Conservation (phyloP, 2,888 invertebrate genomes). For the Aphidoletes aphidimyza region DNA sequence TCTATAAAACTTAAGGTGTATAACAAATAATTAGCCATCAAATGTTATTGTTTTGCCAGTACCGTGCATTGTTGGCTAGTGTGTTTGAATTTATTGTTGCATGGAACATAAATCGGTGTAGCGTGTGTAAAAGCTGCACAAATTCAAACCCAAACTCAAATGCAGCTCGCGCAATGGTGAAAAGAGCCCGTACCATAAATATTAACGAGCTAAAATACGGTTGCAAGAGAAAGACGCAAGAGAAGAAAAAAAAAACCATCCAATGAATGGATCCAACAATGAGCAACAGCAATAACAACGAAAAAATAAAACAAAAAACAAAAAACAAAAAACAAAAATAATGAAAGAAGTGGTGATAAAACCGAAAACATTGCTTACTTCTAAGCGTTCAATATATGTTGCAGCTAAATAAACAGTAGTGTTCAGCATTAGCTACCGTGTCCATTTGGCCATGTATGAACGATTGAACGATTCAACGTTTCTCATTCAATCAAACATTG, state of each 20-base stretch:
- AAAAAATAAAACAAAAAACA: neutral
- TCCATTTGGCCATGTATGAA: slow-evolving; percentile 31
- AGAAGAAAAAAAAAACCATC: too few species aligned
- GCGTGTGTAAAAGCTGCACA: neutral
- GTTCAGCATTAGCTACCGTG: neutral
- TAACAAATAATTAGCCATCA: slow-evolving; percentile 37
- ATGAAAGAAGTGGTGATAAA: slow-evolving; percentile 18
- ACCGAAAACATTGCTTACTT: neutral
- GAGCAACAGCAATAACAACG: neutral
- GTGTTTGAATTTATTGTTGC: slow-evolving; percentile 9
- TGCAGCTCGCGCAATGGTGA: slow-evolving; percentile 31
- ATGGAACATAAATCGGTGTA: slow-evolving; percentile 49
- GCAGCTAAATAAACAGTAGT: neutral
- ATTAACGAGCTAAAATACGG: neutral
- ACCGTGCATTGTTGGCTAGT: neutral
- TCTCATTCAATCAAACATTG: slow-evolving; percentile 8
- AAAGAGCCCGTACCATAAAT: neutral
- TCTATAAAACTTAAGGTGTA: neutral
- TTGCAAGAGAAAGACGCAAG: neutral
- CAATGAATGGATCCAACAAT: too few species aligned
- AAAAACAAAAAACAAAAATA: neutral
- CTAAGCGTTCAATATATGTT: neutral
- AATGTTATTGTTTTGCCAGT: neutral
- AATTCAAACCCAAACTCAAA: too few species aligned
- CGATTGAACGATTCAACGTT: neutral